Conservation (phyloP, 2,797 vertebrate genomes). For the Gallinago stenura region DNA sequence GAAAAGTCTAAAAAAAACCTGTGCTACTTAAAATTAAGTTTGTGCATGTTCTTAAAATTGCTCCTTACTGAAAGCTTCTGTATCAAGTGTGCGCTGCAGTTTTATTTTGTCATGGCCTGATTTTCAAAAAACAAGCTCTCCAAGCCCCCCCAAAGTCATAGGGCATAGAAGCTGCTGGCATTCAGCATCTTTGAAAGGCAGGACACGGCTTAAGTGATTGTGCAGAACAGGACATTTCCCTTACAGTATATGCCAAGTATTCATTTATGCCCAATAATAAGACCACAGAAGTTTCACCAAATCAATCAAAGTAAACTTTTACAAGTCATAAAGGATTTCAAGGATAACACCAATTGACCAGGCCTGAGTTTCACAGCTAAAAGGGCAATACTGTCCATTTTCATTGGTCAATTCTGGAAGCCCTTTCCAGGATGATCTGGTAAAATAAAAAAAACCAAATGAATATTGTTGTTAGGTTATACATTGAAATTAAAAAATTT, state of each 20-base stretch:
- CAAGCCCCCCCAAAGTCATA: not conserved
- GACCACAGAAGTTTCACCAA: slow-evolving; percentile 12
- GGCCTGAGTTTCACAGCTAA: slow-evolving; percentile 97
- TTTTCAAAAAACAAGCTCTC: not conserved
- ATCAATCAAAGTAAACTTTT: slow-evolving; percentile 51
- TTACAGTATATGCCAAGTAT: slow-evolving; percentile 17
- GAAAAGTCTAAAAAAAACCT: not conserved
- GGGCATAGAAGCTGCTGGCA: not conserved
- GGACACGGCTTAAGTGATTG: not conserved
- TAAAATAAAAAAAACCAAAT: slow-evolving; percentile 5
- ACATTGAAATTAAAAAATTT: not conserved
- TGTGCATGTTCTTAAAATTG: slow-evolving; percentile 36
- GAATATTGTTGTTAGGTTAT: not conserved
- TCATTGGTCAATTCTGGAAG: slow-evolving; percentile 97
- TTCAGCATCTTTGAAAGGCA: slow-evolving; percentile 21
- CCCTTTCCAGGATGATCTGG: slow-evolving; percentile 95
- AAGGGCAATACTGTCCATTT: slow-evolving; percentile 91
- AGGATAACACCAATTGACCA: slow-evolving; percentile 91
- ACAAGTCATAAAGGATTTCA: slow-evolving; percentile 91
- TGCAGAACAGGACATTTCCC: slow-evolving; percentile 36
- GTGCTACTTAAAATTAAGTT: not conserved
- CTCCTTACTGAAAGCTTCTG: slow-evolving; percentile 14
- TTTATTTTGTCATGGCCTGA: not conserved
- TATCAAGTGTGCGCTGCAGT: slow-evolving; percentile 22
- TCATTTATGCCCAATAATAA: slow-evolving; percentile 50